Evolutionary conservation across 2,888 invertebrate genomes (phyloP).

Genomic region (Schizotus pectinicornis): DNA sequence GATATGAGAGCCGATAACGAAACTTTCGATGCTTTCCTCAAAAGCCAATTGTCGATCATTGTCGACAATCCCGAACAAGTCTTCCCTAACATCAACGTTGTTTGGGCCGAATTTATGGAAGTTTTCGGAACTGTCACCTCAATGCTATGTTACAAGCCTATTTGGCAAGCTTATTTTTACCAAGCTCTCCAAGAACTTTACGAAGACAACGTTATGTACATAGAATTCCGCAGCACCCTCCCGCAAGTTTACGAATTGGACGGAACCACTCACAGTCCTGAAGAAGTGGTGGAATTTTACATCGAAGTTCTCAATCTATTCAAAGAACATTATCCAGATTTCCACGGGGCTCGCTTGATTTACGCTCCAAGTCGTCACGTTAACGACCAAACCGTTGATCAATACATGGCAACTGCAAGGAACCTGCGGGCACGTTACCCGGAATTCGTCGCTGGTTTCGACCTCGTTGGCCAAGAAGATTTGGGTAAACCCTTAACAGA

Average conservation of each 20-base stretch:
- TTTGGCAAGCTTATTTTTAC: conserved; percentile 63
- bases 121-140: conserved; percentile 60
- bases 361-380: conserved; percentile 63
- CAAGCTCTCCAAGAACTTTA: conserved; percentile 53
- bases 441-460: conserved; percentile 76
- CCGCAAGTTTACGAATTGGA: conserved; percentile 64
- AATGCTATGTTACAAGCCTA: conserved; percentile 62
- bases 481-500: conserved; percentile 67
- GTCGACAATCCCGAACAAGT: conserved; percentile 51
- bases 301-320: conserved; percentile 62
- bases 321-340: conserved; percentile 62
- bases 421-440: conserved; percentile 52
- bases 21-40: conserved; percentile 62
- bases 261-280: conserved; percentile 58
- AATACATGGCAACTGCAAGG: conserved; percentile 24
- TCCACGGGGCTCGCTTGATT: conserved; percentile 66
- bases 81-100: conserved; percentile 52
- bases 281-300: conserved; percentile 60
- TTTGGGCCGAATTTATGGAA: conserved; percentile 62
- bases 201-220: conserved; percentile 68
- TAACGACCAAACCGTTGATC: conserved; percentile 52
- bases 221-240: conserved; percentile 65
- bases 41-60: conserved; percentile 64
- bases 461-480: conserved; percentile 83
- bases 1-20: conserved; percentile 33